These are phyloP conservation scores for Epinotia bilunana DNA, from an alignment of 2,888 invertebrate species.

Conservation along the genomic window DNA sequence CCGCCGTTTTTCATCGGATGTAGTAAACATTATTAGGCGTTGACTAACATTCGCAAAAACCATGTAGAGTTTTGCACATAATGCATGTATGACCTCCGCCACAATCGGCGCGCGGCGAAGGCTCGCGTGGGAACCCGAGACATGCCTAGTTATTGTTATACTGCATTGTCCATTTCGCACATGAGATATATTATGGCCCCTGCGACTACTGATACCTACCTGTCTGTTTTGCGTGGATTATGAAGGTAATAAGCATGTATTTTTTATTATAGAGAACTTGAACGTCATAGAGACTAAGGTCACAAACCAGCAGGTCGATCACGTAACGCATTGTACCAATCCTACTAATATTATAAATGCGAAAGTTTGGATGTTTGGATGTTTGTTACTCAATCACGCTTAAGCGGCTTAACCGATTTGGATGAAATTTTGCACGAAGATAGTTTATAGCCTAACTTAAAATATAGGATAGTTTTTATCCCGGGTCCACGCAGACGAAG, in stretches of 20 bases:
- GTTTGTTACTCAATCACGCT: too few species aligned
- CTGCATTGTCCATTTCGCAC: slow-evolving; percentile 31
- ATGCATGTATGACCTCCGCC: slow-evolving; percentile 21
- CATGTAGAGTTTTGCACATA: slow-evolving; percentile 18
- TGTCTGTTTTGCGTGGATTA: slow-evolving; percentile 7
- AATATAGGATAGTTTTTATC: too few species aligned
- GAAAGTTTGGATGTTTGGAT: too few species aligned
- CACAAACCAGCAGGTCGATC: too few species aligned
- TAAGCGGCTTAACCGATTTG: too few species aligned
- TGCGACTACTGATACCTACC: slow-evolving; percentile 19
- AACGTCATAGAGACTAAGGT: not conserved
- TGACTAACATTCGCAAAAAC: slow-evolving; percentile 34
- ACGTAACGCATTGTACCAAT: too few species aligned
- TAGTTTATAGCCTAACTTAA: too few species aligned
- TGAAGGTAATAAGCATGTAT: not conserved
- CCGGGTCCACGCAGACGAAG: too few species aligned
- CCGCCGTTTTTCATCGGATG: slow-evolving; percentile 28
- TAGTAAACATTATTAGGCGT: slow-evolving; percentile 32
- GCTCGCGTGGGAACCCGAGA: slow-evolving; percentile 42
- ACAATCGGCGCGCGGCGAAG: slow-evolving; percentile 39
- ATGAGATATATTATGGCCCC: slow-evolving; percentile 33
- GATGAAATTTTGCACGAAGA: too few species aligned
- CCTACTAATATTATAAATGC: too few species aligned
- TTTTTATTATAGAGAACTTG: not conserved
- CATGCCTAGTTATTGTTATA: slow-evolving; percentile 41